Base-by-base conservation (phyloP, 2,113 vertebrate species). In the Micronycteris hirsuta region DNA sequence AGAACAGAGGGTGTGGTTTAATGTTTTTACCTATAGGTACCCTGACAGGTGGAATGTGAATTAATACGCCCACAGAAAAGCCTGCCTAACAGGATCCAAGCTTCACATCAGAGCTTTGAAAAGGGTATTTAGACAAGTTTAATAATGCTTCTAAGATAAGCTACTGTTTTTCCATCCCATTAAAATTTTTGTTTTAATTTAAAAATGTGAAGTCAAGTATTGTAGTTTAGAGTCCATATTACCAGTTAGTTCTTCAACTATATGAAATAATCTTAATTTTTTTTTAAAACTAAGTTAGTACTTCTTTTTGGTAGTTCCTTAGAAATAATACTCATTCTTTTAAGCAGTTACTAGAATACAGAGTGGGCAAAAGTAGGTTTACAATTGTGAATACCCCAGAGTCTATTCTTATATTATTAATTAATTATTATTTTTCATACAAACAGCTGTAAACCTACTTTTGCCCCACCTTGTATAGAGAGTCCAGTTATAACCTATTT, bases 41-140 rank as follows among this genome's bases (percentile, higher is more conserved):
- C 95, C 33, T 82, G 96, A 97, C 97, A 98, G 97, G 98, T 98
- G 98, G 96, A 97, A 97, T 97, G 84, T 97, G 97, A 98, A 97
- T 97, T 95, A 90, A 96, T 43, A 97, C 97, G 63, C 98, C 98
- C 98, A 98, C 85, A 93, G 70, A 47, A 86, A 78, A 98, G 98
- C 98, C 97, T 92, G 98, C 97, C 97, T 94, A 97, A 98, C 99
- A 97, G 97, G 99, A 99, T 98, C 98, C 95, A 94, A 93, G 97
- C 78, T 97, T 91, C 97, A 83, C 31, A 41, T 95, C 68, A 97
- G 70, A 96, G 82, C 28, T 95, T 94, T 94, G 82, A 82, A 96
- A 96, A 54, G 33, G 95, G 86, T 89, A 94, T 97, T 98, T 73
- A 97, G 96, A 98, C 97, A 98, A 54, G 94, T 92, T 96, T 97